Percentiles rank a stretch among this genome's conserved stretches.
Conservation (phyloP, 2,888 invertebrate genomes). For the Caenorhabditis macrosperma region DNA sequence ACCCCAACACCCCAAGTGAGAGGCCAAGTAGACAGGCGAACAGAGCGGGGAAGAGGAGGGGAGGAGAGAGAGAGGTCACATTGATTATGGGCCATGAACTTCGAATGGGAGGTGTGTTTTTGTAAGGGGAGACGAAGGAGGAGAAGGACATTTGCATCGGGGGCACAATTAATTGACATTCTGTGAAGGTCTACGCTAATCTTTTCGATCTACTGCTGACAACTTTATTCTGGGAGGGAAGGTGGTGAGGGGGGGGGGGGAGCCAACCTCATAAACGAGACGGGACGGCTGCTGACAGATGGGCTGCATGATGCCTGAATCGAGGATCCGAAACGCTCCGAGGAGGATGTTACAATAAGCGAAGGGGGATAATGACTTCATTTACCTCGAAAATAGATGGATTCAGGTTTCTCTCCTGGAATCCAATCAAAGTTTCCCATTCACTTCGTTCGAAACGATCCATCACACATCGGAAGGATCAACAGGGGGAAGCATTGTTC, state of each 20-base stretch:
- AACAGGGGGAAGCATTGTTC: constrained; percentile 6
- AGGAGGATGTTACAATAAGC: neutral
- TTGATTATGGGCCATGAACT: constrained; percentile 49
- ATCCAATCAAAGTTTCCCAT: too few species aligned
- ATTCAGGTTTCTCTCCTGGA: neutral
- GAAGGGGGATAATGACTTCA: neutral
- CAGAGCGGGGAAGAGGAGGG: too few species aligned
- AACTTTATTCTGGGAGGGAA: too few species aligned
- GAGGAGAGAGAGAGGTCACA: constrained; percentile 19
- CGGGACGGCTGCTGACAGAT: constrained; percentile 24
- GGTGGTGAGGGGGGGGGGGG: neutral
- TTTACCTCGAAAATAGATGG: too few species aligned
- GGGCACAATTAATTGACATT: constrained; percentile 33
- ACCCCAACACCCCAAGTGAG: constrained; percentile 17
- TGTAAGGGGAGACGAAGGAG: constrained; percentile 19
- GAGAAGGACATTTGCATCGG: constrained; percentile 24
- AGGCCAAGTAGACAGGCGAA: constrained; percentile 8
- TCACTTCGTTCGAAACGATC: too few species aligned
- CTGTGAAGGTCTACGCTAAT: constrained; percentile 26
- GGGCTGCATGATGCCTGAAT: constrained; percentile 3
- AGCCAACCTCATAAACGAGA: constrained; percentile 2
- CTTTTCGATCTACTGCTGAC: neutral
- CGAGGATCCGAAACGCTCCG: neutral
- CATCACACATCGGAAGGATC: constrained; percentile 4
- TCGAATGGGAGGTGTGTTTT: constrained; percentile 18